phyloP scores from a whole-genome alignment of 2,888 invertebrate genomes.

The Anarsia innoxiella region DNA sequence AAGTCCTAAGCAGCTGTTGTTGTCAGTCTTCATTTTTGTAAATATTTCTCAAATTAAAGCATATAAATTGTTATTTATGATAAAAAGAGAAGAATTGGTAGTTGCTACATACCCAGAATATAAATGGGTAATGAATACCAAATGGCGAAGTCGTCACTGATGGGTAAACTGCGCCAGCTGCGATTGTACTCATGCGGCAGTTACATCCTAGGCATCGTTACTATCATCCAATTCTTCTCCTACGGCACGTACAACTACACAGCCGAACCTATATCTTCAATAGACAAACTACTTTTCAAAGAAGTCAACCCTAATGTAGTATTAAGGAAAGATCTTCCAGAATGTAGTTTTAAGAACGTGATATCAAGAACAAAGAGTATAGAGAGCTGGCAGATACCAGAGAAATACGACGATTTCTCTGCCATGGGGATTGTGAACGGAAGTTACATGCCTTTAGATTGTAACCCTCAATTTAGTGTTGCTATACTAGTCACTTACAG shows the following conservation, averaged over 20 bases:
- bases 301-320: constrained; percentile 29
- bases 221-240: constrained; percentile 34
- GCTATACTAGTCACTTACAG: constrained; percentile 88
- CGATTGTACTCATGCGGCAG: constrained; percentile 30
- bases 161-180: constrained; percentile 23
- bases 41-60: too few relatives aligned
- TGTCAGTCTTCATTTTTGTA: too few relatives aligned
- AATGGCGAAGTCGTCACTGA: background rate
- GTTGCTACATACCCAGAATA: too few relatives aligned
- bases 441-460: constrained; percentile 29
- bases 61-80: too few relatives aligned
- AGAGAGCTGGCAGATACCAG: constrained; percentile 25
- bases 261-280: constrained; percentile 32
- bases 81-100: too few relatives aligned
- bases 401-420: constrained; percentile 31
- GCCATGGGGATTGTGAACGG: constrained; percentile 26
- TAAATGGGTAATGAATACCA: too few relatives aligned
- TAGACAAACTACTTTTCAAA: constrained; percentile 33
- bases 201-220: too few relatives aligned
- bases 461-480: constrained; percentile 68
- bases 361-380: constrained; percentile 31
- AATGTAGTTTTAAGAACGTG: constrained; percentile 49
- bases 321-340: constrained; percentile 23
- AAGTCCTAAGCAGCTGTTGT: too few relatives aligned
- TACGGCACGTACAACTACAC: constrained; percentile 41